Evolutionary conservation across 2,797 vertebrate genomes (phyloP).

Genomic region (Mico argentatus): DNA sequence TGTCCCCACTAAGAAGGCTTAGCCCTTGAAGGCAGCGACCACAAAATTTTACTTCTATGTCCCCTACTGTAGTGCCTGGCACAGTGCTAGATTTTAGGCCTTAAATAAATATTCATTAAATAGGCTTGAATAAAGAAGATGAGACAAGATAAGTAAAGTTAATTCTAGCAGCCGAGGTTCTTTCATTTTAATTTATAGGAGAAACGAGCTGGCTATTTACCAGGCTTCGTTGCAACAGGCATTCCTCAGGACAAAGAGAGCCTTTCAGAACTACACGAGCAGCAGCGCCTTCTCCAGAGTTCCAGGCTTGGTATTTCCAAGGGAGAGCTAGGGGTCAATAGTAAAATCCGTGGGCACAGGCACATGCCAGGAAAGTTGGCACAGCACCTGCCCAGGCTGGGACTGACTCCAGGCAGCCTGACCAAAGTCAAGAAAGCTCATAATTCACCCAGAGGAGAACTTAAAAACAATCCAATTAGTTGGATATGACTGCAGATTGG

Average conservation of each 20-base stretch:
- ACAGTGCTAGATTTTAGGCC: not conserved
- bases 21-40: not conserved
- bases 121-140: not conserved
- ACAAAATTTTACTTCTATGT: not conserved
- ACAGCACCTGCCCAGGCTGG: conserved; percentile 64
- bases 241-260: conserved; percentile 67
- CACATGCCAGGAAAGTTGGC: conserved; percentile 63
- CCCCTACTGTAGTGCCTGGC: not conserved
- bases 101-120: conserved; percentile 50
- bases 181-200: conserved; percentile 56
- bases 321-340: conserved; percentile 60
- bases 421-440: conserved; percentile 64
- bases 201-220: conserved; percentile 58
- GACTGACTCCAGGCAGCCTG: conserved; percentile 58
- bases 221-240: conserved; percentile 37
- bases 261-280: conserved; percentile 47
- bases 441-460: conserved; percentile 53
- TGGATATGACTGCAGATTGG: not conserved
- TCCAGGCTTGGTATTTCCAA: conserved; percentile 54
- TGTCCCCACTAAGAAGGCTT: not conserved
- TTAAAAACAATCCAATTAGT: conserved; percentile 42
- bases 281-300: conserved; percentile 48
- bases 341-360: conserved; percentile 36
- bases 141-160: conserved; percentile 40
- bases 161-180: not conserved